Percentiles rank a stretch among this genome's conserved stretches.
phyloP scores from a whole-genome alignment of 2,797 vertebrate species.

The Antrozous pallidus region DNA sequence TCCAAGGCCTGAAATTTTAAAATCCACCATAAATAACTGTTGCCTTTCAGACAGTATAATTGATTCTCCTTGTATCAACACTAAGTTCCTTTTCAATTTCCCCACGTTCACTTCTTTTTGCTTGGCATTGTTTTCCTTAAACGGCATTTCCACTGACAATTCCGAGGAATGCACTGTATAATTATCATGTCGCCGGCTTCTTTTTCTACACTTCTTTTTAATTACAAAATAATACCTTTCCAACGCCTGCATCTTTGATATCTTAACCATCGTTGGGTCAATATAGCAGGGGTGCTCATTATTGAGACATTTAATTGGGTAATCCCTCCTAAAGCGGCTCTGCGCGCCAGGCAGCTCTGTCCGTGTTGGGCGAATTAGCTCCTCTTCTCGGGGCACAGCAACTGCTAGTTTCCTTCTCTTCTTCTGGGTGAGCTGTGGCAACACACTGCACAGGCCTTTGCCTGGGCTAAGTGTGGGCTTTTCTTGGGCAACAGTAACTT shows the following conservation, averaged over 20 bases:
- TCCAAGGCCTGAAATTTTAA: constrained; percentile 57
- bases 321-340: constrained; percentile 68
- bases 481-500: neutral
- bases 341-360: constrained; percentile 52
- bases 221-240: constrained; percentile 83
- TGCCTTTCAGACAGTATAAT: constrained; percentile 69
- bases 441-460: constrained; percentile 3
- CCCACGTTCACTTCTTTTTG: constrained; percentile 68
- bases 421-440: neutral
- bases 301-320: constrained; percentile 72
- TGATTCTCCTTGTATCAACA: constrained; percentile 72
- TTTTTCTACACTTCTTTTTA: constrained; percentile 81
- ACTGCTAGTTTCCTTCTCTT: neutral
- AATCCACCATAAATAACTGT: constrained; percentile 62
- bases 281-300: constrained; percentile 73
- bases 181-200: constrained; percentile 77
- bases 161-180: constrained; percentile 71
- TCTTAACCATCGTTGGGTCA: constrained; percentile 77
- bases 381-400: constrained; percentile 47
- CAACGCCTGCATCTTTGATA: constrained; percentile 82
- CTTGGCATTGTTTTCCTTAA: constrained; percentile 79
- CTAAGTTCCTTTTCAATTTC: constrained; percentile 64
- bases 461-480: neutral
- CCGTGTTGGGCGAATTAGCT: constrained; percentile 54
- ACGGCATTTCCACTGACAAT: constrained; percentile 76